A percentile compares a stretch with the other conserved stretches of the same genome.
Evolutionary conservation across 2,888 invertebrate species (phyloP).

Genomic region (Nematopogon swammerdamellus): DNA sequence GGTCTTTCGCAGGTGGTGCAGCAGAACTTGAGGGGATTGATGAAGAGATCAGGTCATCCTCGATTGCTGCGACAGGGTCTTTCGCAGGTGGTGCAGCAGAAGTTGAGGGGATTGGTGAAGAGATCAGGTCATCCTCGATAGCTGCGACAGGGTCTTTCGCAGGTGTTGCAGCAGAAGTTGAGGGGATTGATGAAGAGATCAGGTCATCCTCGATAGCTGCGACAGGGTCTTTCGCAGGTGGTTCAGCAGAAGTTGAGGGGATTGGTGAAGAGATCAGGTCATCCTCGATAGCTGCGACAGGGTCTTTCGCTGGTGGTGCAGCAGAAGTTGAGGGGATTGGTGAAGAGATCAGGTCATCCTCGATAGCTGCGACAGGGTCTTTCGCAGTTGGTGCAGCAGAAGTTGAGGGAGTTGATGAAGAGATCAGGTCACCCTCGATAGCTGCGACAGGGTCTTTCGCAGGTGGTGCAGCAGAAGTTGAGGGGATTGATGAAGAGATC

Average conservation of each 20-base stretch:
- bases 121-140: too few relatives aligned
- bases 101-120: neutral
- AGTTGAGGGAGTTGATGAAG: neutral
- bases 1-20: neutral
- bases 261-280: too few relatives aligned
- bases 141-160: too few relatives aligned
- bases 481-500: too few relatives aligned
- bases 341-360: too few relatives aligned
- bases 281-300: too few relatives aligned
- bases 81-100: neutral
- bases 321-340: neutral
- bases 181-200: too few relatives aligned
- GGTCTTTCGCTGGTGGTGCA: neutral
- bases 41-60: too few relatives aligned
- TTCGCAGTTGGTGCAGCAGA: neutral
- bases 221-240: neutral
- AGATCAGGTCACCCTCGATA: too few relatives aligned
- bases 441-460: too few relatives aligned
- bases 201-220: too few relatives aligned
- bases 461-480: neutral
- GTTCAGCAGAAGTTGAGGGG: neutral
- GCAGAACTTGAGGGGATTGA: neutral
- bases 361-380: too few relatives aligned
- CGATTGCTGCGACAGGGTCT: neutral
- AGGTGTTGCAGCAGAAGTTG: neutral